A percentile compares a stretch with the other conserved stretches of the same genome.
Evolutionary conservation across 2,113 vertebrate genomes (phyloP).

Genomic region (Myotis yumanensis): DNA sequence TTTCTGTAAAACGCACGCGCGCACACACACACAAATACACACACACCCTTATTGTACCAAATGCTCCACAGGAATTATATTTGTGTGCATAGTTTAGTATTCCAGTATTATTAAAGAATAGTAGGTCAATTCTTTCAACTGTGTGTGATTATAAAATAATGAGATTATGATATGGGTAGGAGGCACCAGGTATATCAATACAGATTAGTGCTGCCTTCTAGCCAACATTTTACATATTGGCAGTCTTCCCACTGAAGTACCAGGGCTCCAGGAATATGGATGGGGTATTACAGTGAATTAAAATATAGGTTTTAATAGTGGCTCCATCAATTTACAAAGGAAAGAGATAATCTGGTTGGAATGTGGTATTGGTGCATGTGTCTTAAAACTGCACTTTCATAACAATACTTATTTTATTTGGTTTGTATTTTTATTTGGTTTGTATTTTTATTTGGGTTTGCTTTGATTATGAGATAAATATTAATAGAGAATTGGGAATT

Average conservation of each 20-base stretch:
- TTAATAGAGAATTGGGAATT: neutral
- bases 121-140: neutral
- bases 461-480: neutral
- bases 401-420: neutral
- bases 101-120: neutral
- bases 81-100: neutral
- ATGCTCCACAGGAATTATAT: neutral
- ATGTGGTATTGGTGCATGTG: neutral
- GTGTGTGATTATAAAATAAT: neutral
- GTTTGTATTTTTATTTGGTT: neutral
- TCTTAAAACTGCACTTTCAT: neutral
- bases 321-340: neutral
- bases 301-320: neutral
- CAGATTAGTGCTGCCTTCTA: neutral
- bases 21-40: neutral
- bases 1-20: neutral
- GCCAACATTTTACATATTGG: neutral
- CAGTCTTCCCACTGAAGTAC: neutral
- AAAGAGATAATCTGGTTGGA: neutral
- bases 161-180: neutral
- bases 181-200: neutral
- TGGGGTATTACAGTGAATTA: neutral
- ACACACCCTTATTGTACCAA: neutral
- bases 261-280: neutral
- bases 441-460: neutral